Conservation (phyloP, 2,113 vertebrate species). For the Psittacula cyanocephala region DNA sequence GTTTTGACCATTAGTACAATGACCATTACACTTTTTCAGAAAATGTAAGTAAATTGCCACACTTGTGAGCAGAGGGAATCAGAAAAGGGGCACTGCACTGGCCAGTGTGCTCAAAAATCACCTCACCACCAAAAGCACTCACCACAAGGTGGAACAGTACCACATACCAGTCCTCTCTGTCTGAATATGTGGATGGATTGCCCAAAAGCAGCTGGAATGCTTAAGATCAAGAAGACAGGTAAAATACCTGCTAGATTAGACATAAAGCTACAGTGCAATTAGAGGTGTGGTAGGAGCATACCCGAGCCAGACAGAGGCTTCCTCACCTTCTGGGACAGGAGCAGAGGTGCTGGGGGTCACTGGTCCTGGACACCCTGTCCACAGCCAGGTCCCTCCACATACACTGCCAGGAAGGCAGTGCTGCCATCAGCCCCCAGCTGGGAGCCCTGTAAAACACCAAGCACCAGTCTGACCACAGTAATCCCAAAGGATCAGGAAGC, state of each 20-base stretch:
- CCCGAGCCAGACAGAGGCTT: not conserved
- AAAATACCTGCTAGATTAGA: not conserved
- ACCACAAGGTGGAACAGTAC: not conserved
- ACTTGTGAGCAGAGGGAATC: not conserved
- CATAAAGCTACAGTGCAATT: not conserved
- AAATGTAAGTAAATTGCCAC: not conserved
- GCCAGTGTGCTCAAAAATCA: not conserved
- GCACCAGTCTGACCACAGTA: not conserved
- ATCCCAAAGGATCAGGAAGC: not conserved
- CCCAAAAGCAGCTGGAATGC: not conserved
- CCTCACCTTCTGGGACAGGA: not conserved
- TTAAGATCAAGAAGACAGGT: not conserved
- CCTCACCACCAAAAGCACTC: rapidly evolving
- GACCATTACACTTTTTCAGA: not conserved
- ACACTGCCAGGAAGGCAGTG: not conserved
- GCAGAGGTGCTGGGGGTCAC: not conserved
- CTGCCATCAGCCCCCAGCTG: not conserved
- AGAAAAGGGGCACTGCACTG: rapidly evolving
- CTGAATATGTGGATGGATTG: not conserved
- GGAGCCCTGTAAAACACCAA: not conserved
- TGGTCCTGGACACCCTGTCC: not conserved
- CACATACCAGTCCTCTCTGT: not conserved
- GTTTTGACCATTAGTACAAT: not conserved
- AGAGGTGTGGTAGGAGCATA: not conserved
- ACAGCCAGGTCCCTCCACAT: not conserved